Evolutionary conservation across 2,797 vertebrate species (phyloP).

Genomic region (Sylvia borin): DNA sequence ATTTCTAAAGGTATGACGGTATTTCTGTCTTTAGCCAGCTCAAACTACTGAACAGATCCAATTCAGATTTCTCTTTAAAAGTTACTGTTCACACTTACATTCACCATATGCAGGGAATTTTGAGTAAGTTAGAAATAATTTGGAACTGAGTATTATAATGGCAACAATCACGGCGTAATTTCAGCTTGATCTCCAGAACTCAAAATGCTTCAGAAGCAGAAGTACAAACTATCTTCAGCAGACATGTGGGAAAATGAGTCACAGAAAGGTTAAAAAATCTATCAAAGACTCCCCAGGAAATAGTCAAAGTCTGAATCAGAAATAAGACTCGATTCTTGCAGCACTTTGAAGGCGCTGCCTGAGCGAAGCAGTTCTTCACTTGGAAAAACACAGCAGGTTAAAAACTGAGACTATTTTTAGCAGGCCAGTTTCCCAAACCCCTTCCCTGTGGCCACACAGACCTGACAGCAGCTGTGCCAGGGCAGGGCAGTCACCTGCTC

Average conservation of each 20-base stretch:
- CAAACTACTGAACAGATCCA: not conserved
- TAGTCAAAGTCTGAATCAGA: constrained; percentile 22
- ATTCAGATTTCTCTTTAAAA: not conserved
- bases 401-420: constrained; percentile 39
- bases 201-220: constrained; percentile 11
- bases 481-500: not conserved
- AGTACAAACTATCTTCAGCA: not conserved
- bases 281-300: constrained; percentile 41
- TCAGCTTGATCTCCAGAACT: constrained; percentile 7
- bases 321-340: not conserved
- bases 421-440: not conserved
- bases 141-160: not conserved
- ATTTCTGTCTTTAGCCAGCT: not conserved
- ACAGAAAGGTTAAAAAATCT: constrained; percentile 59
- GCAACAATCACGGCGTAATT: not conserved
- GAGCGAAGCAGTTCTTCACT: not conserved
- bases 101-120: not conserved
- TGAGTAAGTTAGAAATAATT: not conserved
- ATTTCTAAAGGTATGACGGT: not conserved
- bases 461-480: not conserved
- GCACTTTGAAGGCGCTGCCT: not conserved
- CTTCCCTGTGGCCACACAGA: not conserved
- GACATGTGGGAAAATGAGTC: constrained; percentile 30
- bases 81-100: not conserved
- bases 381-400: constrained; percentile 8